A percentile compares a stretch with the other conserved stretches of the same genome.
Evolutionary conservation across 2,888 invertebrate genomes (phyloP).

Genomic region (Temnothorax unifasciatus): DNA sequence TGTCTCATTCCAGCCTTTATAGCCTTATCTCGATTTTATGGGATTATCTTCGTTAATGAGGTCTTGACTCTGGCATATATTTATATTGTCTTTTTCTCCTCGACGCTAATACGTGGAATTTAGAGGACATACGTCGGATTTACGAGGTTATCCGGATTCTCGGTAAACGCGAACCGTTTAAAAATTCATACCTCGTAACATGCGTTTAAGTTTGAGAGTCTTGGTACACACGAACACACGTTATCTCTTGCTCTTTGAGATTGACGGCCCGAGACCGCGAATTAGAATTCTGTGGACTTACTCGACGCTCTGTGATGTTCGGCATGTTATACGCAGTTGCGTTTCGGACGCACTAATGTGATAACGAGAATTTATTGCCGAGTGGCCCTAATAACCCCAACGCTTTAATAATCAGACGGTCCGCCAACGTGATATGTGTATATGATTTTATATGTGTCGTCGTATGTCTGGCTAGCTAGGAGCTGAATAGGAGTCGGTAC

Average conservation of each 20-base stretch:
- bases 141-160: background rate
- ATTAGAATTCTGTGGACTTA: background rate
- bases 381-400: background rate
- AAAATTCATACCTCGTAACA: background rate
- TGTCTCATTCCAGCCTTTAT: background rate
- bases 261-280: background rate
- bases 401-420: background rate
- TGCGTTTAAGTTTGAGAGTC: background rate
- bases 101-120: background rate
- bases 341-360: background rate
- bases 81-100: background rate
- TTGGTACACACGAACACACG: background rate
- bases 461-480: no score
- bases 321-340: background rate
- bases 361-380: slow-evolving; percentile 14
- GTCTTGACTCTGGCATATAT: background rate
- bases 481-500: background rate
- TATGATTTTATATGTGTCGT: slow-evolving; percentile 3
- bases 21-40: slow-evolving; percentile 37
- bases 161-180: background rate
- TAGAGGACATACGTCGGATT: background rate
- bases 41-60: slow-evolving; percentile 26
- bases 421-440: background rate
- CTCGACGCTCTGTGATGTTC: background rate
- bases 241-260: background rate